Evolutionary conservation across 2,888 invertebrate species (phyloP).

Genomic region (Cerastis rubricosa): DNA sequence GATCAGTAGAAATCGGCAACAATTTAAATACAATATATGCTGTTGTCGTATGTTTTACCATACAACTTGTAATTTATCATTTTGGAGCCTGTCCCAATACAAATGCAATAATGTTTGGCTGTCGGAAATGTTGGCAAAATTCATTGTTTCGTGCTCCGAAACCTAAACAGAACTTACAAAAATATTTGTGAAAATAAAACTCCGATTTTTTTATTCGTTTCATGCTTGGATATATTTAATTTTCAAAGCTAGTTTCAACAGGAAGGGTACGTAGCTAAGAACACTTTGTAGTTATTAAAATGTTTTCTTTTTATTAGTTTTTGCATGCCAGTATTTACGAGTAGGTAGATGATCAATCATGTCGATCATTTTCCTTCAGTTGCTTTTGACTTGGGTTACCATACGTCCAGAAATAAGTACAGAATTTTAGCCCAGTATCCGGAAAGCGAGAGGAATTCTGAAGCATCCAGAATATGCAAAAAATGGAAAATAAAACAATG

Average conservation of each 20-base stretch:
- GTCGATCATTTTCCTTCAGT: not conserved
- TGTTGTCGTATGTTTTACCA: slow-evolving; percentile 72
- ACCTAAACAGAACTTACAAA: slow-evolving; percentile 6
- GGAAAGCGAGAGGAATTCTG: not conserved
- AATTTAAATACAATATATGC: slow-evolving; percentile 84
- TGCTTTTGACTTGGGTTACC: not conserved
- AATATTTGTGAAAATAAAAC: not conserved
- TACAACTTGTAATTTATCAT: slow-evolving; percentile 73
- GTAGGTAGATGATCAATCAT: too few species aligned
- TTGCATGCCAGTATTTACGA: not conserved
- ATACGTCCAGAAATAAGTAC: too few species aligned
- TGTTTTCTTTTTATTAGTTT: not conserved
- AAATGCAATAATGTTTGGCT: too few species aligned
- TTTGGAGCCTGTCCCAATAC: slow-evolving; percentile 69
- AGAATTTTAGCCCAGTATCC: not conserved
- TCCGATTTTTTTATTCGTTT: not conserved
- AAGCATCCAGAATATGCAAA: not conserved
- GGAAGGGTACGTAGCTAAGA: not conserved
- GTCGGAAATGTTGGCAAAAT: slow-evolving; percentile 64
- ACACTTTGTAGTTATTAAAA: not conserved
- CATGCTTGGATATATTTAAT: not conserved
- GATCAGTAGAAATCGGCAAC: slow-evolving; percentile 87
- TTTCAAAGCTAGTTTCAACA: not conserved
- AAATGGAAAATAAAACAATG: not conserved
- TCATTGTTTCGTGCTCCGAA: slow-evolving; percentile 46